These are phyloP conservation scores for Orthonychiurus folsomi DNA, from an alignment of 2,888 invertebrate species.

Conservation along the genomic window DNA sequence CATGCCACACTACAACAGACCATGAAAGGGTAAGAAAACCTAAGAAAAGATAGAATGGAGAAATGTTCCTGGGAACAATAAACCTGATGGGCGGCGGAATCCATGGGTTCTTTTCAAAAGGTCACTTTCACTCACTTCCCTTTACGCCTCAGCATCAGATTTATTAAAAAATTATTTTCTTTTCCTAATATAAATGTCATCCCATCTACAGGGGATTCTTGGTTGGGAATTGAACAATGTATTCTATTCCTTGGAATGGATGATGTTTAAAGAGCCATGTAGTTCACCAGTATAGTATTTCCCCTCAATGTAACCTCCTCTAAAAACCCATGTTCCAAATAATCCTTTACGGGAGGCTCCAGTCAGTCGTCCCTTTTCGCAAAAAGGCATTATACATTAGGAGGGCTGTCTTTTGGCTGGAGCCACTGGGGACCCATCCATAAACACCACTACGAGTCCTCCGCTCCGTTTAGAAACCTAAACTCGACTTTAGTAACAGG, in stretches of 20 bases:
- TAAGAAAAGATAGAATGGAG: not conserved
- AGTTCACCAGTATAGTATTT: no score
- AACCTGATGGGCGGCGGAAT: no score
- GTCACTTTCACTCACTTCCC: not conserved
- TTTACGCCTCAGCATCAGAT: not conserved
- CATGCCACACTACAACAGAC: not conserved
- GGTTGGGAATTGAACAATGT: not conserved
- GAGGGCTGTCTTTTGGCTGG: not conserved
- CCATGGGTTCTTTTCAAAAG: not conserved
- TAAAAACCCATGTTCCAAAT: not conserved
- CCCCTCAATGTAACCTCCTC: not conserved
- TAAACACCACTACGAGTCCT: not conserved
- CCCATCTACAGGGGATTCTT: no score
- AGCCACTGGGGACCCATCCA: not conserved
- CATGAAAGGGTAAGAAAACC: not conserved
- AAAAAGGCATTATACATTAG: not conserved
- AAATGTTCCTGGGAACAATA: no score
- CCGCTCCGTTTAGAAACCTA: not conserved
- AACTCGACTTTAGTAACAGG: conserved; percentile 1
- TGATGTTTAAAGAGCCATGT: no score
- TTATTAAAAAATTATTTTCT: conserved; percentile 1
- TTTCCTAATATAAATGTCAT: not conserved
- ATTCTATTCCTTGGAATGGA: not conserved
- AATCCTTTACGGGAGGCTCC: no score
- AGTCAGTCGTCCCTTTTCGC: not conserved